Conservation (phyloP, 30 jellyfish, hydroid and myxozoan species). For the Catostylus mosaicus region DNA sequence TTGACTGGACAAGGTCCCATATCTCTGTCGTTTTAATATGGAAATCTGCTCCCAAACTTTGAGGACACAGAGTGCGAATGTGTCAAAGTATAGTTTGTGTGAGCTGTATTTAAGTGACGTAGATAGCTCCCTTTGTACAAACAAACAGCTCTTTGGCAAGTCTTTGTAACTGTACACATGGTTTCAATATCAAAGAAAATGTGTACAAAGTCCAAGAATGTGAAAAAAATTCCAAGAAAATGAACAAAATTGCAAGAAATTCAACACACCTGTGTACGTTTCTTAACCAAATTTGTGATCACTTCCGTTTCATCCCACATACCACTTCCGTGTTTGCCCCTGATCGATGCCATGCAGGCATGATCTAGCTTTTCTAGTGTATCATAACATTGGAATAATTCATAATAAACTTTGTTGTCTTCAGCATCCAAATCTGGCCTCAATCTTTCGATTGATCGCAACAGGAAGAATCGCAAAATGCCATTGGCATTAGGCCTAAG, state of each 20-base stretch:
- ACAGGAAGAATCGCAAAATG: slow-evolving; percentile 39
- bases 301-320: slow-evolving; percentile 67
- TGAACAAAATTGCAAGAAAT: no score
- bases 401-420: slow-evolving; percentile 30
- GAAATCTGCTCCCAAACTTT: no score
- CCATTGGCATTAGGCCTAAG: slow-evolving; percentile 72
- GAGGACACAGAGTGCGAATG: no score
- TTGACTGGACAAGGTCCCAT: no score
- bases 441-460: slow-evolving; percentile 37
- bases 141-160: no score
- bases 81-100: no score
- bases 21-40: no score
- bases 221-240: not conserved
- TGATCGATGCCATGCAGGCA: slow-evolving; percentile 39
- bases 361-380: slow-evolving; percentile 54
- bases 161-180: no score
- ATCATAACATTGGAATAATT: slow-evolving; percentile 38
- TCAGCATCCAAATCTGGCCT: slow-evolving; percentile 50
- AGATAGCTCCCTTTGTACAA: no score
- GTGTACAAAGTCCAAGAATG: no score
- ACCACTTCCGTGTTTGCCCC: slow-evolving; percentile 57
- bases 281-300: slow-evolving; percentile 37
- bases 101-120: no score
- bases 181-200: no score
- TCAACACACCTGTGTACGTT: slow-evolving; percentile 49